Evolutionary conservation across 1,140 invertebrate genomes (phyloP).

Genomic region (Neodiprion fabricii): DNA sequence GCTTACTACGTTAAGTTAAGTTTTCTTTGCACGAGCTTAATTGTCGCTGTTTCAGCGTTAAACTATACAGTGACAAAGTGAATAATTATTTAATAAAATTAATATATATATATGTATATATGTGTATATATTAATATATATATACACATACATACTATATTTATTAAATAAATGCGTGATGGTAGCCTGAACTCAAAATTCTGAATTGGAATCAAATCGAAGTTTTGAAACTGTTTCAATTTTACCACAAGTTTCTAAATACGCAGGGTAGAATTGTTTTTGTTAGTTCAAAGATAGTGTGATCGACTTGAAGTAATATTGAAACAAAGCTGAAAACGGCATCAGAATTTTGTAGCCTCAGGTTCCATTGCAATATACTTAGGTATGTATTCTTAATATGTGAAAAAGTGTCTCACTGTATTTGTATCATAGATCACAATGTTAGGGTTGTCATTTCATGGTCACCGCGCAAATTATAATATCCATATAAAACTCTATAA

Average conservation of each 20-base stretch:
- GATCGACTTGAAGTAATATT: background rate
- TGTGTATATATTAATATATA: too few species aligned
- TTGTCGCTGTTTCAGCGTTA: constrained; percentile 33
- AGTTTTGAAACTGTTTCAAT: too few species aligned
- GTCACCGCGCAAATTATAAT: constrained; percentile 40
- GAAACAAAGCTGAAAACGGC: background rate
- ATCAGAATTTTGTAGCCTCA: constrained; percentile 2
- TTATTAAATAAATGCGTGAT: constrained; percentile 17
- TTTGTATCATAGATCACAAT: constrained; percentile 50
- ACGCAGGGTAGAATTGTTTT: too few species aligned
- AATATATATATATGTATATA: background rate
- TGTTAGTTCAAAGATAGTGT: too few species aligned
- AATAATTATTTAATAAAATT: background rate
- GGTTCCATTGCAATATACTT: background rate
- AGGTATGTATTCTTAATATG: constrained; percentile 42
- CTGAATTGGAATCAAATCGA: background rate
- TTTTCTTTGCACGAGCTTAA: constrained; percentile 43
- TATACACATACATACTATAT: constrained; percentile 35
- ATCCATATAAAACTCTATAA: background rate
- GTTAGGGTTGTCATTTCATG: constrained; percentile 43
- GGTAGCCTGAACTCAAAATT: background rate
- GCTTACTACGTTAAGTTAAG: constrained; percentile 34
- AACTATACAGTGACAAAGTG: constrained; percentile 28
- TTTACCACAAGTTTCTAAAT: too few species aligned
- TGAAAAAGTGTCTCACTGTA: constrained; percentile 54